These are phyloP conservation scores for Varanus komodoensis DNA, from an alignment of 2,113 vertebrate species.

Conservation along the genomic window DNA sequence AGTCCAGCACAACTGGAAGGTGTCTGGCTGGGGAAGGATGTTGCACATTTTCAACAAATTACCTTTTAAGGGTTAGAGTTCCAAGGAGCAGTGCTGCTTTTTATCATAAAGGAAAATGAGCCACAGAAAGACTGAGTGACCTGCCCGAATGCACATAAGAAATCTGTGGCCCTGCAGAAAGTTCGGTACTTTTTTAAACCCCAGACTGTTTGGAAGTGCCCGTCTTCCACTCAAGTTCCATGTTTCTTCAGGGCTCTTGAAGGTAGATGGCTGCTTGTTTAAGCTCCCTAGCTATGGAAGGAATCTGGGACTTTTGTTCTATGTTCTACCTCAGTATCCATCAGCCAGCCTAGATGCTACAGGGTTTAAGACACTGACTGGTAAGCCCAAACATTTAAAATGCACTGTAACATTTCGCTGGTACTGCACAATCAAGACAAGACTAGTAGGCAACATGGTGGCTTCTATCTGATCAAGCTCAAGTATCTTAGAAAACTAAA, in stretches of 20 bases:
- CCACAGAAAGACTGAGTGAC: too few species aligned
- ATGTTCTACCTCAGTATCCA: background rate
- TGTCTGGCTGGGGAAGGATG: background rate
- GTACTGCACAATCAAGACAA: background rate
- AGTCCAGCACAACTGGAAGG: too few species aligned
- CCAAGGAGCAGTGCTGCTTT: background rate
- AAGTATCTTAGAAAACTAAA: background rate
- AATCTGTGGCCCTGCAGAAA: background rate
- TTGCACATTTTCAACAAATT: background rate
- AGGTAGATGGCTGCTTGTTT: background rate
- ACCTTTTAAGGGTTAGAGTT: background rate
- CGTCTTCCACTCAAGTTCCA: too few species aligned
- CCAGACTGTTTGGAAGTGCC: too few species aligned
- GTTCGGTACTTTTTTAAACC: background rate
- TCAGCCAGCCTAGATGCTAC: background rate
- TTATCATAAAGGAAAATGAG: background rate
- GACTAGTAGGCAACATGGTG: background rate
- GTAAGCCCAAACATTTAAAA: background rate
- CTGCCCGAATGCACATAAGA: background rate
- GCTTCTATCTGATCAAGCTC: background rate
- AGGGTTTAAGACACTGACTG: background rate
- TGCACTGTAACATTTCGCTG: background rate
- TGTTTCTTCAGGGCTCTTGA: background rate
- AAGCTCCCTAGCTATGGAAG: background rate
- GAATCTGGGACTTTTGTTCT: background rate